These are phyloP conservation scores for Torymus texanus DNA, from an alignment of 2,888 invertebrate genomes.

Conservation along the genomic window DNA sequence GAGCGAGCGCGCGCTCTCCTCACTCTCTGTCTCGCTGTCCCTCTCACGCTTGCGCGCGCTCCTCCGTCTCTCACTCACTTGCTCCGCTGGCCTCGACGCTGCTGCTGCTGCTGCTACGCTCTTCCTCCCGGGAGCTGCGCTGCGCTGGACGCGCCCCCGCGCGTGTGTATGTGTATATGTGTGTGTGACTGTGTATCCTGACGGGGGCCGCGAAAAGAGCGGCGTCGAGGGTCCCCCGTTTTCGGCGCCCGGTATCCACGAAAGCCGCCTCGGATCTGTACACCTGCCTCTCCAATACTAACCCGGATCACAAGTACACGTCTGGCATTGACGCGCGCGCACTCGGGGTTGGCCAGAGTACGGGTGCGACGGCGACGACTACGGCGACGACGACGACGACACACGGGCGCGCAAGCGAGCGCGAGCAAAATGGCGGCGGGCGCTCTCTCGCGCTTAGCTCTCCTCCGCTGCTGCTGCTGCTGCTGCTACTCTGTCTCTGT, in stretches of 20 bases:
- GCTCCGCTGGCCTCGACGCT: neutral
- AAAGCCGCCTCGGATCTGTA: too few species aligned
- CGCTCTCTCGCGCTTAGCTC: neutral
- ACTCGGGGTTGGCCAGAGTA: neutral
- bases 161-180: neutral
- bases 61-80: neutral
- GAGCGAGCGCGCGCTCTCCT: conserved; percentile 6
- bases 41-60: neutral
- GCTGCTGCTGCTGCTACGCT: conserved; percentile 1
- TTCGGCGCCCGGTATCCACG: neutral
- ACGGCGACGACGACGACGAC: neutral
- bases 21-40: neutral
- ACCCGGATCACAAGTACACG: too few species aligned
- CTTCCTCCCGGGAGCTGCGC: conserved; percentile 10
- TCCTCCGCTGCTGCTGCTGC: conserved; percentile 12
- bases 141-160: neutral
- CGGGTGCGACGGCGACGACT: conserved; percentile 14
- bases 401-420: neutral
- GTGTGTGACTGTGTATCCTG: neutral
- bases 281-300: too few species aligned
- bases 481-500: conserved; percentile 19
- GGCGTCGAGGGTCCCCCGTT: neutral
- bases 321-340: neutral
- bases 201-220: neutral
- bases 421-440: conserved; percentile 54